These are phyloP conservation scores for Acanthosepion lycidas DNA, from an alignment of 2,888 invertebrate genomes.

Conservation along the genomic window DNA sequence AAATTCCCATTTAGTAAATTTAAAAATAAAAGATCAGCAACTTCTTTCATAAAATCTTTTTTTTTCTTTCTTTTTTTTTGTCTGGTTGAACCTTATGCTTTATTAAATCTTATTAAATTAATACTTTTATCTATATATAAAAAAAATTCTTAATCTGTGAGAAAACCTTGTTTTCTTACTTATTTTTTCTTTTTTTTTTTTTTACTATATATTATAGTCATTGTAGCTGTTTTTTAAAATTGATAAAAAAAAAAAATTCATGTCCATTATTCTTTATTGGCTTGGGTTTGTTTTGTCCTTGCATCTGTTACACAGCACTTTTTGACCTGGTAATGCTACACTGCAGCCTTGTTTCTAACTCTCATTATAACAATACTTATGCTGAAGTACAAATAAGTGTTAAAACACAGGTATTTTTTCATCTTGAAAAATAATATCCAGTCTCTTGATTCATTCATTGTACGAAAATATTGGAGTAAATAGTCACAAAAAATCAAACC, in stretches of 20 bases:
- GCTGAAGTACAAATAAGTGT: not conserved
- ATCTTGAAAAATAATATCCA: no score
- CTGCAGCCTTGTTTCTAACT: not conserved
- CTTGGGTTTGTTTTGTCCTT: not conserved
- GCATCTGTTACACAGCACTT: conserved; percentile 6
- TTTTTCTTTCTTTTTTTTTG: not conserved
- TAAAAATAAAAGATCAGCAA: not conserved
- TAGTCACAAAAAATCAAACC: no score
- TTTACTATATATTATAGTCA: no score
- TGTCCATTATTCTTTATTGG: not conserved
- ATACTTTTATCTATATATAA: not conserved
- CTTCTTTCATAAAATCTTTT: not conserved
- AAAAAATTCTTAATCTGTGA: no score
- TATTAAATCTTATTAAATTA: not conserved
- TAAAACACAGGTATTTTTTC: not conserved
- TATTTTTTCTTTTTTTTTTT: no score
- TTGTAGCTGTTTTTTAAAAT: no score
- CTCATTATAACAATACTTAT: not conserved
- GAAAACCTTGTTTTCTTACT: no score
- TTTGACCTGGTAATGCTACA: not conserved
- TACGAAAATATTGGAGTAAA: no score
- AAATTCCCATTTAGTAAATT: not conserved
- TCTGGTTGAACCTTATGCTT: not conserved
- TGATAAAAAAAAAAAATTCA: not conserved
- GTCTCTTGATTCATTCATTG: no score